A percentile compares a stretch with the other conserved stretches of the same genome.
phyloP scores from a whole-genome alignment of 2,888 invertebrate genomes.

The Troides oblongomaculatus region DNA sequence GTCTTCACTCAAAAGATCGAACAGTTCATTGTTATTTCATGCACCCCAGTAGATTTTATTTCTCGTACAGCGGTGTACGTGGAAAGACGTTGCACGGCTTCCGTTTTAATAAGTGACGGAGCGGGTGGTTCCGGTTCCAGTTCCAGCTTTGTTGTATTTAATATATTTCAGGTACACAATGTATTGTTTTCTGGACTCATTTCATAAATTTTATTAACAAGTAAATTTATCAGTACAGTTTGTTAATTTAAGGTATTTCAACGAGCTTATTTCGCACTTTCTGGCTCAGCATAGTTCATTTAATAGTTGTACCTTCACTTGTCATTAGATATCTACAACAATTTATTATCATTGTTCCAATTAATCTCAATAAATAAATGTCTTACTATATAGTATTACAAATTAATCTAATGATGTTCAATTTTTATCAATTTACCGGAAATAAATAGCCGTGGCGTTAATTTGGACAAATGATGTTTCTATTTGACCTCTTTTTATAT shows the following conservation, averaged over 20 bases:
- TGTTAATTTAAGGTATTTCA: too few relatives aligned
- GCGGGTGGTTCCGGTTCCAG: constrained; percentile 7
- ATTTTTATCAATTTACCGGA: constrained; percentile 61
- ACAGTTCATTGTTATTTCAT: constrained; percentile 70
- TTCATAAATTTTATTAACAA: too few relatives aligned
- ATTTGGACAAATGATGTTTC: constrained; percentile 50
- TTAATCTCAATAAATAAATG: constrained; percentile 20
- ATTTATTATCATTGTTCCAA: neutral
- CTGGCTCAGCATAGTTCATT: too few relatives aligned
- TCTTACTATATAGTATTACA: constrained; percentile 8
- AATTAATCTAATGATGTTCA: constrained; percentile 46
- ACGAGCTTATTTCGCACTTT: too few relatives aligned
- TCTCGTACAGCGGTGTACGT: constrained; percentile 48
- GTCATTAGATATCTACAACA: too few relatives aligned
- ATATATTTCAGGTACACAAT: neutral
- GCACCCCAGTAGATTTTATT: constrained; percentile 64
- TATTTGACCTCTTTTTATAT: constrained; percentile 46
- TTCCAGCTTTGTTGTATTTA: neutral
- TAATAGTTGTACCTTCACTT: too few relatives aligned
- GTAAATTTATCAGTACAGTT: too few relatives aligned
- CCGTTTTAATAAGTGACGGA: constrained; percentile 61
- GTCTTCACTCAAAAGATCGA: constrained; percentile 38
- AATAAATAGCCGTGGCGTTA: constrained; percentile 42
- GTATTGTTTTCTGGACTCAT: too few relatives aligned
- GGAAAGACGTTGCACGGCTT: constrained; percentile 48